phyloP scores from a whole-genome alignment of 2,888 invertebrate genomes.

The Spatulosminthurus flaviceps region DNA sequence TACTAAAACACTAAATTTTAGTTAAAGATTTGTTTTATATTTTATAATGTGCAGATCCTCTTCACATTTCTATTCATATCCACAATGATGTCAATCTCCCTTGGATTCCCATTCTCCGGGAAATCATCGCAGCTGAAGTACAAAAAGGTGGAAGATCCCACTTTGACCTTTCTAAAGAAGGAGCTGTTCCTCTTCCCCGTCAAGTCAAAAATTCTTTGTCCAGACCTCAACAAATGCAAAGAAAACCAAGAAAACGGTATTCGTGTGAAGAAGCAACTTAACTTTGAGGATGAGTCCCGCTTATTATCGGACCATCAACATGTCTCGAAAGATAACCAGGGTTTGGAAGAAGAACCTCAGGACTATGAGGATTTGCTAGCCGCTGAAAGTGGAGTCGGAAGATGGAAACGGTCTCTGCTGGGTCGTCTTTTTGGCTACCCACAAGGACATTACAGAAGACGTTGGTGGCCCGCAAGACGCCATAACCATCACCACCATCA shows the following conservation, averaged over 20 bases:
- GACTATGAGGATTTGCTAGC: background rate
- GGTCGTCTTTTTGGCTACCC: slow-evolving; percentile 24
- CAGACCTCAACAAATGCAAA: background rate
- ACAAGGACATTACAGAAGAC: slow-evolving; percentile 27
- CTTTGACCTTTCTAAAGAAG: background rate
- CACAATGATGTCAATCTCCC: background rate
- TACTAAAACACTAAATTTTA: no score
- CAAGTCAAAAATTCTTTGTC: background rate
- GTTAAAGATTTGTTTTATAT: no score
- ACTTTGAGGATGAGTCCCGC: slow-evolving; percentile 3
- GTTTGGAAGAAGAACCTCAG: no score
- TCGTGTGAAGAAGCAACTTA: slow-evolving; percentile 33
- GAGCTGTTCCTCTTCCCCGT: background rate
- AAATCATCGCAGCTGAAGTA: background rate
- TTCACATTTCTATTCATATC: background rate
- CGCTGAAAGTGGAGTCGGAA: background rate
- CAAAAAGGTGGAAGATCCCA: background rate
- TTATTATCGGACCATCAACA: no score
- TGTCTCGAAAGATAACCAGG: no score
- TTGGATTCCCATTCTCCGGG: background rate
- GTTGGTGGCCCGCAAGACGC: slow-evolving; percentile 35
- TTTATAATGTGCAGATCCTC: background rate
- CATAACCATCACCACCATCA: slow-evolving; percentile 5
- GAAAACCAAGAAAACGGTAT: background rate
- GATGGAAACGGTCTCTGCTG: slow-evolving; percentile 18